Evolutionary conservation across 2,797 vertebrate genomes (phyloP).

Genomic region (Liparis tanakae): DNA sequence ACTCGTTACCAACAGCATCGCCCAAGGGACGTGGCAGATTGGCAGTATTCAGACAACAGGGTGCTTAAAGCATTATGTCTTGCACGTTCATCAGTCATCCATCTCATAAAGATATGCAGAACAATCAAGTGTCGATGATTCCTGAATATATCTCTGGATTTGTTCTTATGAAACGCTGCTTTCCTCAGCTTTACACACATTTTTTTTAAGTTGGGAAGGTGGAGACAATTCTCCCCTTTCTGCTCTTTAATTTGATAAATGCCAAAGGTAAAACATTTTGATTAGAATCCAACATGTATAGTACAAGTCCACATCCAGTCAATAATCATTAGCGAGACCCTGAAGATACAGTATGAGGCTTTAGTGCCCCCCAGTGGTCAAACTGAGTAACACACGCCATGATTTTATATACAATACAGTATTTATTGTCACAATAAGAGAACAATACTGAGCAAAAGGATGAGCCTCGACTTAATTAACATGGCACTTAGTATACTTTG

Average conservation of each 20-base stretch:
- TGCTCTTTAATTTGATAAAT: conserved; percentile 13
- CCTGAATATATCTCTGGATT: neutral
- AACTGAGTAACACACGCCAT: conserved; percentile 30
- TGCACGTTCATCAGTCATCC: conserved; percentile 4
- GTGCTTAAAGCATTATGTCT: conserved; percentile 16
- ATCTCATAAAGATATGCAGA: neutral
- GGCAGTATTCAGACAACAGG: conserved; percentile 29
- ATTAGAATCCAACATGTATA: conserved; percentile 4
- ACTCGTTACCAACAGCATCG: conserved; percentile 55
- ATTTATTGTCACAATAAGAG: conserved; percentile 70
- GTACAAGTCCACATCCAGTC: neutral
- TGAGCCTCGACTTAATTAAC: conserved; percentile 32
- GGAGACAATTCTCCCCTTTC: neutral
- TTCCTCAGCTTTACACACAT: neutral
- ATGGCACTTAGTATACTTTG: conserved; percentile 49
- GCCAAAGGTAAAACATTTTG: conserved; percentile 14
- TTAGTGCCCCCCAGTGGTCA: conserved; percentile 63
- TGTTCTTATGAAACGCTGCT: neutral
- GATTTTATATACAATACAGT: conserved; percentile 31
- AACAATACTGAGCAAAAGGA: conserved; percentile 65
- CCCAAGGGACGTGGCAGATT: conserved; percentile 33
- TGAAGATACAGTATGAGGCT: conserved; percentile 25
- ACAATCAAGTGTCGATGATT: neutral
- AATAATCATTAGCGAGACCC: conserved; percentile 11
- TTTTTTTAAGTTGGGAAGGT: neutral